A percentile compares a stretch with the other conserved stretches of the same genome.
These are phyloP conservation scores for Pelecanus crispus DNA, from an alignment of 2,113 vertebrate species.

Conservation along the genomic window DNA sequence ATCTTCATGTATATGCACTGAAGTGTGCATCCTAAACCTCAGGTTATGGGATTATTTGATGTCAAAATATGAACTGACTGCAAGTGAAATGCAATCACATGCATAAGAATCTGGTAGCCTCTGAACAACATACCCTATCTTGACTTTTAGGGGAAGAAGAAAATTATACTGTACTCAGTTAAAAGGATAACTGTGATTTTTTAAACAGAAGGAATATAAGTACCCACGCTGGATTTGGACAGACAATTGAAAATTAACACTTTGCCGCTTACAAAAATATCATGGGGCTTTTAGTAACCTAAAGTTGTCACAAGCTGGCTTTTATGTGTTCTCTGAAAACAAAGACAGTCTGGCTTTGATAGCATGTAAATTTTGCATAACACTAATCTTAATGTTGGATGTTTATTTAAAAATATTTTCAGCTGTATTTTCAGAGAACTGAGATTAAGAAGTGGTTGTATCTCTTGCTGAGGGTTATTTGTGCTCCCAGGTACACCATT, in stretches of 20 bases:
- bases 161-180: background rate
- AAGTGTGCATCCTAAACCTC: background rate
- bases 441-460: background rate
- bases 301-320: background rate
- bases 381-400: background rate
- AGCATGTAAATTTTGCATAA: background rate
- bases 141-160: background rate
- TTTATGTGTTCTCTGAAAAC: background rate
- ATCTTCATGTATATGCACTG: background rate
- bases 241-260: background rate
- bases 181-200: background rate
- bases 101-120: background rate
- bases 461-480: background rate
- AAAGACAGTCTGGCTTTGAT: background rate
- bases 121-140: background rate
- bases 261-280: background rate
- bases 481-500: background rate
- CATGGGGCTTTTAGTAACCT: background rate
- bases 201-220: background rate
- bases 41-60: background rate
- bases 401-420: background rate
- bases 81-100: background rate
- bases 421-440: background rate
- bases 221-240: background rate
- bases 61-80: background rate